Evolutionary conservation across 2,888 invertebrate genomes (phyloP).

Genomic region (Aporophyla nigra): DNA sequence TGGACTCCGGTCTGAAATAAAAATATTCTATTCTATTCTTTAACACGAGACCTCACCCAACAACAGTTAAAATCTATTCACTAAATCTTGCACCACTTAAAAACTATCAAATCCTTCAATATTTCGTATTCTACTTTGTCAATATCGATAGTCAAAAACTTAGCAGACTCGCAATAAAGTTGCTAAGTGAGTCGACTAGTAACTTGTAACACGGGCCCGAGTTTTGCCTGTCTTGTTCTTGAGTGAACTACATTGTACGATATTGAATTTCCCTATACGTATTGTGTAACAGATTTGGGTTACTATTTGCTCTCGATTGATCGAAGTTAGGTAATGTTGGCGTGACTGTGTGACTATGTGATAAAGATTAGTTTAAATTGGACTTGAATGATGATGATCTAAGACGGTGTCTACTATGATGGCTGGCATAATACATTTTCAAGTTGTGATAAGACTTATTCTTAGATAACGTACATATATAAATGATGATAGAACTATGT

Average conservation of each 20-base stretch:
- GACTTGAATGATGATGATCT: too few relatives aligned
- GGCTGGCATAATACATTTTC: too few relatives aligned
- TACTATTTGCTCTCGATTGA: constrained; percentile 6
- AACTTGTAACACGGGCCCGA: constrained; percentile 38
- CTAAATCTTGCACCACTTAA: constrained; percentile 2
- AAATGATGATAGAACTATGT: too few relatives aligned
- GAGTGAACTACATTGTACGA: constrained; percentile 37
- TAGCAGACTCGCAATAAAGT: constrained; percentile 14
- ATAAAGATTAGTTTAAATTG: too few relatives aligned
- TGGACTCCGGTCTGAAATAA: too few relatives aligned
- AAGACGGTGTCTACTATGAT: too few relatives aligned
- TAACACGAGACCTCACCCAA: too few relatives aligned
- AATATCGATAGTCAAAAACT: constrained; percentile 46
- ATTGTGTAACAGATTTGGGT: constrained; percentile 41
- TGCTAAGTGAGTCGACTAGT: constrained; percentile 36
- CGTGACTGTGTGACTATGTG: neutral
- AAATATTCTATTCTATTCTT: too few relatives aligned
- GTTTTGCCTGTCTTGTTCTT: constrained; percentile 62
- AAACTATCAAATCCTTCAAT: constrained; percentile 39
- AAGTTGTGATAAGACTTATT: too few relatives aligned
- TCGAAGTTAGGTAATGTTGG: neutral
- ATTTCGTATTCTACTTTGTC: constrained; percentile 32
- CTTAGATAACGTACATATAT: too few relatives aligned
- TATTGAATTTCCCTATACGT: constrained; percentile 66
- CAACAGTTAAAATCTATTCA: neutral